These are phyloP conservation scores for Oreotrochilus melanogaster DNA, from an alignment of 2,113 vertebrate species.

Conservation along the genomic window DNA sequence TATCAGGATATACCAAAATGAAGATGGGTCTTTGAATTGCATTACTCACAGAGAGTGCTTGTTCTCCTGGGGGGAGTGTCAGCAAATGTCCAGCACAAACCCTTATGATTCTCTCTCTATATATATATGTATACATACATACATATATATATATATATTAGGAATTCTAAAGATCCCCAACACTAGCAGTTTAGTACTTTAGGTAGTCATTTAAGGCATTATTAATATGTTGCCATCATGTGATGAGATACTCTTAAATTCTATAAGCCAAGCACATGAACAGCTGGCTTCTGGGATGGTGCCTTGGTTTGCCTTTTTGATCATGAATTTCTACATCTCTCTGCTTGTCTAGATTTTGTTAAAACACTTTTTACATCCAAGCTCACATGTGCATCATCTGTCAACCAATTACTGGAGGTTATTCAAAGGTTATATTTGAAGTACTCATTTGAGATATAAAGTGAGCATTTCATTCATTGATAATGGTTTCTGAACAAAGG, in stretches of 20 bases:
- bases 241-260: neutral
- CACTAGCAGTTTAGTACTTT: neutral
- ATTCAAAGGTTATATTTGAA: constrained; percentile 64
- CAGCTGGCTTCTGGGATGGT: neutral
- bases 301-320: constrained; percentile 9
- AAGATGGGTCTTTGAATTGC: neutral
- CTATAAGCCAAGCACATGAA: neutral
- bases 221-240: neutral
- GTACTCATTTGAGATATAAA: constrained; percentile 36
- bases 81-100: neutral
- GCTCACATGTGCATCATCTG: constrained; percentile 35
- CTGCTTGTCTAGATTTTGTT: constrained; percentile 22
- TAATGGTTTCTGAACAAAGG: constrained; percentile 7
- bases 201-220: neutral
- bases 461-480: constrained; percentile 28
- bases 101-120: neutral
- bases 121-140: no score
- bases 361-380: constrained; percentile 35
- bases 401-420: constrained; percentile 55
- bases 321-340: neutral
- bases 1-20: neutral
- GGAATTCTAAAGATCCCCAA: neutral
- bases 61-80: neutral
- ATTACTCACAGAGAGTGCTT: neutral
- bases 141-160: neutral